phyloP scores from a whole-genome alignment of 1,140 invertebrate species.

The Meloidogyne hapla region DNA sequence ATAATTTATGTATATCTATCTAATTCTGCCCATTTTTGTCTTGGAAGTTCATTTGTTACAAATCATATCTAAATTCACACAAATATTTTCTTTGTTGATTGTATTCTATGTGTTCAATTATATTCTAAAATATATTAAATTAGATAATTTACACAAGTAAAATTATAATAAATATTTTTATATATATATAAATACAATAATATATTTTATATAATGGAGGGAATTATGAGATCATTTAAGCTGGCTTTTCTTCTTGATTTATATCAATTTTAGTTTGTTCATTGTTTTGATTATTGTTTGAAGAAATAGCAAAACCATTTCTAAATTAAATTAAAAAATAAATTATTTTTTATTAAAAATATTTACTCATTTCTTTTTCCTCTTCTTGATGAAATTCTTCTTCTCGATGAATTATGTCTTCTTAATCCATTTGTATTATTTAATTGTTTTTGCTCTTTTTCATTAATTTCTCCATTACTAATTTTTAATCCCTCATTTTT shows the following conservation, averaged over 20 bases:
- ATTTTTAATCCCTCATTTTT: constrained; percentile 3
- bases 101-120: too few relatives aligned
- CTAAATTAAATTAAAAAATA: background rate
- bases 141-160: too few relatives aligned
- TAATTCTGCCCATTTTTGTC: too few relatives aligned
- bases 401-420: background rate
- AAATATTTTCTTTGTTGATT: too few relatives aligned
- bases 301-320: background rate
- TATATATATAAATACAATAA: too few relatives aligned
- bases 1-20: too few relatives aligned
- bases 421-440: background rate
- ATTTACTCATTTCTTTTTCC: background rate
- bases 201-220: background rate
- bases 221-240: background rate
- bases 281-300: background rate
- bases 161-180: too few relatives aligned
- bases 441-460: background rate
- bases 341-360: background rate
- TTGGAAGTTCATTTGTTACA: too few relatives aligned
- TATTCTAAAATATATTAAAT: too few relatives aligned
- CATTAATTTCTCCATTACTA: background rate
- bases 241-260: background rate
- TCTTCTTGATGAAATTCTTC: background rate
- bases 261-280: background rate
- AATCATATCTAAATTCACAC: too few relatives aligned